Conservation (phyloP, 2,797 vertebrate species). For the Helarctos malayanus region DNA sequence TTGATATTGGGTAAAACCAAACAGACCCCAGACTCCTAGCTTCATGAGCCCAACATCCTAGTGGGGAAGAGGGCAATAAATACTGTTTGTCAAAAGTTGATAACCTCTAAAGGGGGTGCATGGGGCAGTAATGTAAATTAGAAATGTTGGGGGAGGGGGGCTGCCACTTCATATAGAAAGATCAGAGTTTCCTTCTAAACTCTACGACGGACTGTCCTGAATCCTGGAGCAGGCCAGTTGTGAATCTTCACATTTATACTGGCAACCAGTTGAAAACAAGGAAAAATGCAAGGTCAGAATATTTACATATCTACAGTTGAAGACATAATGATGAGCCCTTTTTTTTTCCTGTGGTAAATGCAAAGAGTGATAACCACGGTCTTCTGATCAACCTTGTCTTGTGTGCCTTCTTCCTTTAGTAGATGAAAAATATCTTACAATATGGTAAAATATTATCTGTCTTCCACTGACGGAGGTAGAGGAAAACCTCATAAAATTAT, state of each 20-base stretch:
- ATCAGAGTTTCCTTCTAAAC: background rate
- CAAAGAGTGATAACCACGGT: background rate
- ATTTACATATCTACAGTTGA: background rate
- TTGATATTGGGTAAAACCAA: conserved; percentile 7
- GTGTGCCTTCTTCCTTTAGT: background rate
- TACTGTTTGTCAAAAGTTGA: background rate
- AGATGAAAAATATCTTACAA: background rate
- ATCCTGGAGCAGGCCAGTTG: background rate
- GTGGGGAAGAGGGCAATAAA: background rate
- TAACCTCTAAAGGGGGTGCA: background rate
- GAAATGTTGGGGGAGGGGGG: background rate
- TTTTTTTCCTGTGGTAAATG: background rate
- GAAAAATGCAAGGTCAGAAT: background rate
- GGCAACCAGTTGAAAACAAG: background rate
- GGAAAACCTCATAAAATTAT: background rate
- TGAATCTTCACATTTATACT: background rate
- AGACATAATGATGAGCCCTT: background rate
- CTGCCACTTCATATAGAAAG: background rate
- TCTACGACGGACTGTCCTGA: background rate
- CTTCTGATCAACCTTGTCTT: background rate
- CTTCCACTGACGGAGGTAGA: background rate
- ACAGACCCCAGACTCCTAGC: background rate
- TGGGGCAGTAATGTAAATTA: background rate
- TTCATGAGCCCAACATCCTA: background rate
- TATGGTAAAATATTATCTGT: background rate